Evolutionary conservation across 2,797 vertebrate genomes (phyloP).

Genomic region (Cercopithecus neglectus): DNA sequence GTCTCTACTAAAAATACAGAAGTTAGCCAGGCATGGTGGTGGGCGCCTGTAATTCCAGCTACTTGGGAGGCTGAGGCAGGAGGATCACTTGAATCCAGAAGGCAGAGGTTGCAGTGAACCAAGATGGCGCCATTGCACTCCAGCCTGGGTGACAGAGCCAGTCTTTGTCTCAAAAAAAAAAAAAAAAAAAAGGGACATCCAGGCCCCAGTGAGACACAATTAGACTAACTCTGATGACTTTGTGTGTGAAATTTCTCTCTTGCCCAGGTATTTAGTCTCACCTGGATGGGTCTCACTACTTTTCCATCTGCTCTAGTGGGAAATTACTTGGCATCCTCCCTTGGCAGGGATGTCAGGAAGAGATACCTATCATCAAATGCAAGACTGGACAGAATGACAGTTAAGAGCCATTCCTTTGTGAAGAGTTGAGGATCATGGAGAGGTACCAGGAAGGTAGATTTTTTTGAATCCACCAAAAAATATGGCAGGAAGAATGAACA

Average conservation of each 20-base stretch:
- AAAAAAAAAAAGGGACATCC: neutral
- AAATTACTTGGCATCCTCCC: neutral
- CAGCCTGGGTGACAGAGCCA: too few species aligned
- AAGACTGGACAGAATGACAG: neutral
- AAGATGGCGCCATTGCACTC: too few species aligned
- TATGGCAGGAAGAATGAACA: neutral
- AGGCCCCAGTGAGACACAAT: neutral
- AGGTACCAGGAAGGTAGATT: neutral
- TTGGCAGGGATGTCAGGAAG: neutral
- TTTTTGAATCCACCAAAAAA: neutral
- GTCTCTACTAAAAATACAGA: too few species aligned
- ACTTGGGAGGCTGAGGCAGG: too few species aligned
- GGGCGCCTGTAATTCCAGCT: too few species aligned
- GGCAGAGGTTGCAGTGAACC: too few species aligned
- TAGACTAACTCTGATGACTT: neutral
- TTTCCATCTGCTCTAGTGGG: neutral
- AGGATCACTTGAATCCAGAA: too few species aligned
- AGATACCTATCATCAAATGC: neutral
- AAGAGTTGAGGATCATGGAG: neutral
- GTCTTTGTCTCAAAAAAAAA: too few species aligned
- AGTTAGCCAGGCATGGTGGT: too few species aligned
- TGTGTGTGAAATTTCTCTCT: slow-evolving; percentile 1
- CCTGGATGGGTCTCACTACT: neutral
- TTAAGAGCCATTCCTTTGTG: neutral
- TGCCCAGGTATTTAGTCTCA: neutral